A percentile compares a stretch with the other conserved stretches of the same genome.
These are phyloP conservation scores for Homarus gammarus DNA, from an alignment of 2,888 invertebrate genomes.

Conservation along the genomic window DNA sequence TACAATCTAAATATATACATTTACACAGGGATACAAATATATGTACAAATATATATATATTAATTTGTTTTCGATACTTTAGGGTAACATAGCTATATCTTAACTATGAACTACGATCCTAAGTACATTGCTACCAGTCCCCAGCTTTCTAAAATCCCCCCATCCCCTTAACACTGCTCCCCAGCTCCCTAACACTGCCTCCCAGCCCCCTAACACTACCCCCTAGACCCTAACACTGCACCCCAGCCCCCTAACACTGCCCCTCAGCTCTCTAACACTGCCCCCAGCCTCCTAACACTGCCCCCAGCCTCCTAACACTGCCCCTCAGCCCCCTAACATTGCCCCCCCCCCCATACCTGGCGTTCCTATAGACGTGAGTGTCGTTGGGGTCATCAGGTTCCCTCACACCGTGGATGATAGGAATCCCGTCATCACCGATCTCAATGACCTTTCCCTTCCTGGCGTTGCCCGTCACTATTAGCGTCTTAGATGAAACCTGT, in stretches of 20 bases:
- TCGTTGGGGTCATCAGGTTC: conserved; percentile 92
- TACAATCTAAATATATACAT: too few species aligned
- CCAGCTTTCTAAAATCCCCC: too few species aligned
- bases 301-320: too few species aligned
- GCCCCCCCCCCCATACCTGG: conserved; percentile 41
- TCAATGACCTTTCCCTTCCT: conserved; percentile 79
- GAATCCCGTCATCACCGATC: conserved; percentile 86
- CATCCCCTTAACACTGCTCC: not conserved
- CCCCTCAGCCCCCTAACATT: too few species aligned
- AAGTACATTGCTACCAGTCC: too few species aligned
- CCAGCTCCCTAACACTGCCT: not conserved
- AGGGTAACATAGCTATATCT: too few species aligned
- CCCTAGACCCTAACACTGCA: not conserved
- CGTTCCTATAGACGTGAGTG: conserved; percentile 57
- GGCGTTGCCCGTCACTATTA: conserved; percentile 44
- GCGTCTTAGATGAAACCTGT: conserved; percentile 46
- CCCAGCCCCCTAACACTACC: not conserved
- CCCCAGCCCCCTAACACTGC: not conserved
- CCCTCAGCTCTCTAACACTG: not conserved
- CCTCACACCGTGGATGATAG: conserved; percentile 89
- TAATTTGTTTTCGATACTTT: too few species aligned
- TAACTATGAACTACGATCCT: too few species aligned
- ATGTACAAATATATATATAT: conserved; percentile 4
- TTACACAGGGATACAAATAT: not conserved
- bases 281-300: too few species aligned